Evolutionary conservation across 1,140 invertebrate genomes (phyloP).

Genomic region (Ostrea denselamellosa): DNA sequence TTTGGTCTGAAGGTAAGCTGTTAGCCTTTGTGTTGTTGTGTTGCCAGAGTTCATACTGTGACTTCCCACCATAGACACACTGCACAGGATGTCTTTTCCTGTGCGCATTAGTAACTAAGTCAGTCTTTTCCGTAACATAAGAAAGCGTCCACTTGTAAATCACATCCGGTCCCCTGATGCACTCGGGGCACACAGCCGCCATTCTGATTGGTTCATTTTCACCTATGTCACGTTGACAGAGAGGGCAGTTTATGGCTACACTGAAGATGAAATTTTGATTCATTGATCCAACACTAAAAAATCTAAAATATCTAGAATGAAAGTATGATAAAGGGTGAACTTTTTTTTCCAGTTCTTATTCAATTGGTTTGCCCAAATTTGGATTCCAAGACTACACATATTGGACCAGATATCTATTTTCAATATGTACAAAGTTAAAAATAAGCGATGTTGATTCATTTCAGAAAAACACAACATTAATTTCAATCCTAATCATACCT

Average conservation of each 20-base stretch:
- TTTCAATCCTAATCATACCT: too few relatives aligned
- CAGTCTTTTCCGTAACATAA: not conserved
- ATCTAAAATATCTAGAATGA: not conserved
- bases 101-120: too few relatives aligned
- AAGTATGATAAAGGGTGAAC: too few relatives aligned
- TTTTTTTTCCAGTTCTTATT: too few relatives aligned
- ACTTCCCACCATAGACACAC: not conserved
- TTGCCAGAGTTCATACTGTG: not conserved
- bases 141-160: not conserved
- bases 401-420: too few relatives aligned
- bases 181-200: not conserved
- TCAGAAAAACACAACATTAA: too few relatives aligned
- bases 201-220: slow-evolving; percentile 19
- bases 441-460: too few relatives aligned
- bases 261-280: not conserved
- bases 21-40: not conserved
- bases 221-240: not conserved
- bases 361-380: too few relatives aligned
- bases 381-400: too few relatives aligned
- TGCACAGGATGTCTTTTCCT: not conserved
- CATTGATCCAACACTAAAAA: too few relatives aligned
- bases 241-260: not conserved
- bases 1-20: not conserved
- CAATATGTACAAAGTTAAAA: too few relatives aligned
- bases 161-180: not conserved